Base-by-base conservation (phyloP, 1,140 invertebrate genomes). In the Hesperophylax magnus region DNA sequence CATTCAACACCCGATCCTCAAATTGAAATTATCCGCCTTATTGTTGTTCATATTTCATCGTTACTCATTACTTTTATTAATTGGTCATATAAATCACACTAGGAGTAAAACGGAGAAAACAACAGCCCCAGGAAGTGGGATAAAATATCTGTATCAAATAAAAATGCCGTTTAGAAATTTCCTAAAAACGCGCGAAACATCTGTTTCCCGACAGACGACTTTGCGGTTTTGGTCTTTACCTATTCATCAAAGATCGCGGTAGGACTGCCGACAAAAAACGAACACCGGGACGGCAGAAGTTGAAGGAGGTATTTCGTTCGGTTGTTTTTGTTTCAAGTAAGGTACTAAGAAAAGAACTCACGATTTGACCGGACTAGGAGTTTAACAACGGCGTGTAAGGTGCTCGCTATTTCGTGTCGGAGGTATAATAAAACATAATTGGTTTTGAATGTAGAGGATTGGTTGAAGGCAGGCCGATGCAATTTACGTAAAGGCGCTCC, bases 371-470 rank as follows among this genome's bases (percentile, higher is more conserved):
- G 75, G 74, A 58, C 78, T 80, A 80, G 54, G 39, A 72, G 34
- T 82, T 67, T 81, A 83, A 83, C 82, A 78, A 83, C 80, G 81
- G 69, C 78, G 79, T 80, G 79, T 80, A 80, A 83, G 22, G 58
- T 39, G 67, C 60, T 80, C 78, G 78, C 72, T 76, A 78, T 61
- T 69, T 69, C 72, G 74, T 78, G 74, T 83, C 79, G 81, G 58
- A 85, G 78, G 81, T 83, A 86, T 90, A 89, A 89, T 90, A 89
- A 89, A 90, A 88, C 87, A 87, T 89, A 90, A 90, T 90, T 89
- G 88, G 86, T 89, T 90, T 89, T 88, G 89, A 89, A 88, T 88
- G 88, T 83, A 87, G 86, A 87, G 87, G 88, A 89, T 90, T 89
- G 88, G 88, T 83, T 86, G 86, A 87, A 87, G 85, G 85, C 77